Evolutionary conservation across 2,888 invertebrate genomes (phyloP).

Genomic region (Sceliomorpha sp.): DNA sequence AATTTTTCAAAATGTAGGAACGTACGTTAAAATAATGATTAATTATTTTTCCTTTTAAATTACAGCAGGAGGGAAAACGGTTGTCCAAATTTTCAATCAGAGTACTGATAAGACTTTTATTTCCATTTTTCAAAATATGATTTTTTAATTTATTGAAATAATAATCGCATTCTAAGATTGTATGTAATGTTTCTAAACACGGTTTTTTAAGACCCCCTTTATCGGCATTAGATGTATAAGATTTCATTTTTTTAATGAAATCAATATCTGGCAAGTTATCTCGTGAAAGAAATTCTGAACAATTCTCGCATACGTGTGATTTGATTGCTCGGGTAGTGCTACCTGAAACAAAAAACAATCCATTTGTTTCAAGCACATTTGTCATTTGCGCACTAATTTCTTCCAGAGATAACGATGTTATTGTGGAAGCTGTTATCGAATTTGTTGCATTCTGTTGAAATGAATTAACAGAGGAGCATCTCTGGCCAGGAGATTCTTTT

Average conservation of each 20-base stretch:
- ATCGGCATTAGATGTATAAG: slow-evolving; percentile 2
- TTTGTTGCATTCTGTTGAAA: no score
- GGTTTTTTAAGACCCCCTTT: slow-evolving; percentile 9
- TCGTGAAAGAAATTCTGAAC: slow-evolving; percentile 3
- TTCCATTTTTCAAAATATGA: slow-evolving; percentile 10
- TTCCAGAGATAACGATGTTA: no score
- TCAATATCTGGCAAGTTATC: not conserved
- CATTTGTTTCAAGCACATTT: no score
- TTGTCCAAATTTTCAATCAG: slow-evolving; percentile 7
- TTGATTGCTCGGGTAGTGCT: no score
- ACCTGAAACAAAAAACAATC: no score
- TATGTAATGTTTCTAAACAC: not conserved
- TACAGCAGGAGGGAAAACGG: slow-evolving; percentile 3
- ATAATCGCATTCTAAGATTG: slow-evolving; percentile 6
- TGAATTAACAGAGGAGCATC: no score
- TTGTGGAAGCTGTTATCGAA: no score
- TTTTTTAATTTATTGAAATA: no score
- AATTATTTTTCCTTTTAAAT: slow-evolving; percentile 9
- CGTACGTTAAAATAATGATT: slow-evolving; percentile 16
- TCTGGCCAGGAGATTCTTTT: no score
- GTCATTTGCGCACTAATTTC: no score
- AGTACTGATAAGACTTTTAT: not conserved
- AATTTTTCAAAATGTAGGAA: slow-evolving; percentile 12
- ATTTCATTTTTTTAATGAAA: slow-evolving; percentile 2
- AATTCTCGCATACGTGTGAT: no score